These are phyloP conservation scores for Ernsta delagoae DNA, from an alignment of 2,888 invertebrate species.

Conservation along the genomic window DNA sequence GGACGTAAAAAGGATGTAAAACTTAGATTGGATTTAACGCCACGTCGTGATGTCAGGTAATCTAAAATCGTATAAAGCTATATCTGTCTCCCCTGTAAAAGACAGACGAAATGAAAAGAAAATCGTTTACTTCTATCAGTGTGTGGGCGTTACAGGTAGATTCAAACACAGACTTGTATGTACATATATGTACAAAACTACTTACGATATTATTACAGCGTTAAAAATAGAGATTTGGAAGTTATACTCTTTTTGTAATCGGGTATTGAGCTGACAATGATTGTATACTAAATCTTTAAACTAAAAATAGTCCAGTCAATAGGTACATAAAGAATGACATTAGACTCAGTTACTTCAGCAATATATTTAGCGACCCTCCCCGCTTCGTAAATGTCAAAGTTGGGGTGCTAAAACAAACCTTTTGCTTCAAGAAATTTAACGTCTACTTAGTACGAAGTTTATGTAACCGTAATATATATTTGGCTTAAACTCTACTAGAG, in stretches of 20 bases:
- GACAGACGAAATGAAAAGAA: not conserved
- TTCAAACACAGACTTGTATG: too few species aligned
- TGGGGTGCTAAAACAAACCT: not conserved
- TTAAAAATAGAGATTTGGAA: too few species aligned
- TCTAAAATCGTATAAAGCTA: not conserved
- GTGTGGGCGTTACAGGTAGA: not conserved
- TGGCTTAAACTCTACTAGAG: too few species aligned
- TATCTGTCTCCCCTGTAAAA: not conserved
- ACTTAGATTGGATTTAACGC: not conserved
- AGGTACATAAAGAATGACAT: not conserved
- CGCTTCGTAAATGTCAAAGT: not conserved
- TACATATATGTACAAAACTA: too few species aligned
- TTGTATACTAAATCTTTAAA: too few species aligned
- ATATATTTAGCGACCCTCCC: not conserved
- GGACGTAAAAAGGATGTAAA: not conserved
- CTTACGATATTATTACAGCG: too few species aligned
- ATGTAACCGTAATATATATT: too few species aligned
- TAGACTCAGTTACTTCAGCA: not conserved
- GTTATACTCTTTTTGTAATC: too few species aligned
- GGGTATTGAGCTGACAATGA: too few species aligned
- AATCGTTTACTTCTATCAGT: not conserved
- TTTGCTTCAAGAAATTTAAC: not conserved
- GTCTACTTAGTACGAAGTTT: not conserved
- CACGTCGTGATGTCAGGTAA: not conserved
- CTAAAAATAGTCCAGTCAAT: not conserved